These are phyloP conservation scores for Drymonia ruficornis DNA, from an alignment of 2,888 invertebrate species.

Conservation along the genomic window DNA sequence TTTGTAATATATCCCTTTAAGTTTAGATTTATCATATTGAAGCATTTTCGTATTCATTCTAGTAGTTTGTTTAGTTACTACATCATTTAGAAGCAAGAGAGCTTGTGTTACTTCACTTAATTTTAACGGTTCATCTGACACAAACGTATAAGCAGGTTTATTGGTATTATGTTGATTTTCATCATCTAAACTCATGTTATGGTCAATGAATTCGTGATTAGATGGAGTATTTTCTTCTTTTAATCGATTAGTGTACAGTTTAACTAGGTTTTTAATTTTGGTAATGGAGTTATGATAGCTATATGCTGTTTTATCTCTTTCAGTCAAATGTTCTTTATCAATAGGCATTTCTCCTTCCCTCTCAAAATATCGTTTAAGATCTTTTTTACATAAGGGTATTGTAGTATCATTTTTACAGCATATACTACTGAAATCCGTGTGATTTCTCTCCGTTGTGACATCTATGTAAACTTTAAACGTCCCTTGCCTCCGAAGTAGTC, in stretches of 20 bases:
- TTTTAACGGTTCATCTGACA: conserved; percentile 15
- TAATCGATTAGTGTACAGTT: conserved; percentile 45
- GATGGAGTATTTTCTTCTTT: conserved; percentile 11
- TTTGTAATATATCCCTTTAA: background rate
- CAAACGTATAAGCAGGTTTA: background rate
- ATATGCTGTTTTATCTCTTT: conserved; percentile 8
- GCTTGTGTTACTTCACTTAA: conserved; percentile 32
- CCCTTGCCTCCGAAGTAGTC: conserved; percentile 52
- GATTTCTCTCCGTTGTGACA: conserved; percentile 41
- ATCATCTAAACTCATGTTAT: background rate
- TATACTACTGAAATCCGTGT: conserved; percentile 47
- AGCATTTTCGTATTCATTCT: conserved; percentile 8
- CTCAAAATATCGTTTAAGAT: conserved; percentile 16
- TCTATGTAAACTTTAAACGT: conserved; percentile 67
- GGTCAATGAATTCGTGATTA: conserved; percentile 3
- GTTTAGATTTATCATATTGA: conserved; percentile 4
- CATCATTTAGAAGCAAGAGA: conserved; percentile 27
- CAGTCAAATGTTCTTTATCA: conserved; percentile 2
- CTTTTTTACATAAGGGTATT: conserved; percentile 29
- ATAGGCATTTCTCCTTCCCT: conserved; percentile 8
- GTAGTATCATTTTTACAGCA: conserved; percentile 49
- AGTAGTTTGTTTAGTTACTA: conserved; percentile 35
- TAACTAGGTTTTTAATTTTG: conserved; percentile 52
- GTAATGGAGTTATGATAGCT: conserved; percentile 48
- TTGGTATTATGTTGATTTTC: background rate